Base-by-base conservation (phyloP, 1,140 invertebrate genomes). In the Drosophila pruinosa region DNA sequence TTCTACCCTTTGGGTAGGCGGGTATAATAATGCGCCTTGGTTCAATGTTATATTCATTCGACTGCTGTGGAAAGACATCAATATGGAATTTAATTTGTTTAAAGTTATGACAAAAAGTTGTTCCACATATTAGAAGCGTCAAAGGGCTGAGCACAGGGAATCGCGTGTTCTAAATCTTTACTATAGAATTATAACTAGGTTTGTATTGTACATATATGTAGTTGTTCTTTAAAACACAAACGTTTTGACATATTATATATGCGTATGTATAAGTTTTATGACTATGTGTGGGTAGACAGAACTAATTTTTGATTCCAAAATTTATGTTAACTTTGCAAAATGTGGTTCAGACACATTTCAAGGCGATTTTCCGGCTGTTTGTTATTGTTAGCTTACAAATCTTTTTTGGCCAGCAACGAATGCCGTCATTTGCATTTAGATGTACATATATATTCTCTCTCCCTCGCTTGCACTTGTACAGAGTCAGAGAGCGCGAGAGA, bases 341-440 rank as follows among this genome's bases (percentile, higher is more conserved):
- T 81, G 75, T 88, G 82, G 62, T 70, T 69, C 59, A 88, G 81
- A 81, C 78, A 86, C 74, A 88, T 86, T 81, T 88, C 74, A 88
- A 74, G 77, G 70, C 78, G 73, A 74, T 72, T 85, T 81, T 85
- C 81, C 77, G 69, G 76, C 38, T 80, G 65, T 59, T 65, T 48
- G 34, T 86, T 72, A 50, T 73, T 67, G 59, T 52, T 19, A 12
- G 22, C 63, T 56, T 56, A 28, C 48, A 63, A 63, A 48, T 61
- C 39, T 56, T 58, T 57, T 62, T 63, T 70, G 68, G 57, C 54
- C 72, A 62, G 64, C 47, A 54, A 38, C 52, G 47, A 61, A 54
- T 69, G 73, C 58, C 52, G 47, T 41, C 57, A 78, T 61, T 75
- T 70, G 65, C 56, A 54, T 72, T 61, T 48, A 36, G 67, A 6